Percentiles rank a stretch among this genome's conserved stretches.
Conservation (phyloP, 2,113 vertebrate genomes). For the Serilophus lunatus region DNA sequence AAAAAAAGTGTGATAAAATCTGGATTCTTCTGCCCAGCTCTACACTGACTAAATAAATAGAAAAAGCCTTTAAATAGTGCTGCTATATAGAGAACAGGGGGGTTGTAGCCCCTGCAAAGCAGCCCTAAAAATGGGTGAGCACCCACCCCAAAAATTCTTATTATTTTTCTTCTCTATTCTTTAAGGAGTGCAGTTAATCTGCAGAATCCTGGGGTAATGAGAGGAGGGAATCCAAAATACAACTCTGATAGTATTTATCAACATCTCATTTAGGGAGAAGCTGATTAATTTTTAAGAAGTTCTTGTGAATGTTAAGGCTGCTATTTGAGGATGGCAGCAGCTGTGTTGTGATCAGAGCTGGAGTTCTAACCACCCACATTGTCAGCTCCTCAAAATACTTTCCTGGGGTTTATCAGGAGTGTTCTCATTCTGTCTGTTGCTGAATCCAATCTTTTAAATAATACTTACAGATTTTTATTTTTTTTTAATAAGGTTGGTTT, state of each 20-base stretch:
- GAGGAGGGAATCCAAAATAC: neutral
- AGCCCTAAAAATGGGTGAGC: neutral
- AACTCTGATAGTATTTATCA: conserved; percentile 13
- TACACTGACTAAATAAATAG: neutral
- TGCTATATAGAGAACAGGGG: neutral
- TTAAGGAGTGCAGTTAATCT: neutral
- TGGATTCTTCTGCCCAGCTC: neutral
- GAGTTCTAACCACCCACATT: neutral
- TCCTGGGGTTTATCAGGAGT: neutral
- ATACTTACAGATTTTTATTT: neutral
- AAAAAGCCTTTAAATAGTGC: neutral
- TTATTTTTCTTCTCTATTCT: neutral
- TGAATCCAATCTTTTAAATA: neutral
- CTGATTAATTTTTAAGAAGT: conserved; percentile 3
- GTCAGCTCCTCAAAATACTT: conserved; percentile 27
- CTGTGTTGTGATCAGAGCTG: conserved; percentile 29
- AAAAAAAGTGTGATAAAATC: neutral
- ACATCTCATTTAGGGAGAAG: conserved; percentile 12
- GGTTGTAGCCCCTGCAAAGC: neutral
- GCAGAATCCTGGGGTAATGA: neutral
- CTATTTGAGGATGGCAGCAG: conserved; percentile 27
- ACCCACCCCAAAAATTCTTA: neutral
- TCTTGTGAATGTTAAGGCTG: neutral
- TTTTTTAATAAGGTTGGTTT: neutral
- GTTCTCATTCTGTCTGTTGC: conserved; percentile 16